Evolutionary conservation across 2,797 vertebrate species (phyloP), one percentile per base, ranked within the genome.

Genomic region (Pyrocephalus nanus): DNA sequence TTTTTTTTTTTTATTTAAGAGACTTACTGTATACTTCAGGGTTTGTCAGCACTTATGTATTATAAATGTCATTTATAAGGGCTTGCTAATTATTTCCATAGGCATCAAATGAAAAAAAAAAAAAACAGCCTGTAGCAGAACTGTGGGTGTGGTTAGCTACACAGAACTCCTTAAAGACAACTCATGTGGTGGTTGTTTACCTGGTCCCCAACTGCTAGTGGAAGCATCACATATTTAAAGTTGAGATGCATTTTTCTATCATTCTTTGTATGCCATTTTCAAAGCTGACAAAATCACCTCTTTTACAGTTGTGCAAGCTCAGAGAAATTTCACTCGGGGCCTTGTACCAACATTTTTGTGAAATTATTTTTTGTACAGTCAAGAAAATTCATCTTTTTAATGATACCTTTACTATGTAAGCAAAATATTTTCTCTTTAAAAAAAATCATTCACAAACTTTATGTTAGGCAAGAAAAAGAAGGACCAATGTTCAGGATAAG

Each of bases 51-150:
- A 71, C 36, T 66, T 76, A 47, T 4, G 12, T 82, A 57, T 77
- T 69, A 73, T 83, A 92, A 75, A 45, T 30, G 70, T 40, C 12
- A 76, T 73, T 76, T 72, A 30, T 85, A 45, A 84, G 20, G 25
- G 4, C 26, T 90, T 81, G 6, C 17, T 93, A 95, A 94, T 86
- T 92, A 86, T 83, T 93, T 91, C 71, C 70, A 90, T 73, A 81
- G 40, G 51, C 62, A 86, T 57, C 47, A 93, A 54, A 78, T 34
- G 1, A 69, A 80, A 92, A 65, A 65, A 26, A 43, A 30, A 20
- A 78, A 7, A 48, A 64, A 67, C 27, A 30, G 5, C 36, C 27
- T 11, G 27, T 70, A 84, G 12, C 29, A 84, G 38, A 76, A 34
- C 13, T 78, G n/a, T n/a, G n/a, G n/a, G n/a, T n/a, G n/a, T n/a